phyloP scores from a whole-genome alignment of 2,797 vertebrate species.

The Myotis vivesi region DNA sequence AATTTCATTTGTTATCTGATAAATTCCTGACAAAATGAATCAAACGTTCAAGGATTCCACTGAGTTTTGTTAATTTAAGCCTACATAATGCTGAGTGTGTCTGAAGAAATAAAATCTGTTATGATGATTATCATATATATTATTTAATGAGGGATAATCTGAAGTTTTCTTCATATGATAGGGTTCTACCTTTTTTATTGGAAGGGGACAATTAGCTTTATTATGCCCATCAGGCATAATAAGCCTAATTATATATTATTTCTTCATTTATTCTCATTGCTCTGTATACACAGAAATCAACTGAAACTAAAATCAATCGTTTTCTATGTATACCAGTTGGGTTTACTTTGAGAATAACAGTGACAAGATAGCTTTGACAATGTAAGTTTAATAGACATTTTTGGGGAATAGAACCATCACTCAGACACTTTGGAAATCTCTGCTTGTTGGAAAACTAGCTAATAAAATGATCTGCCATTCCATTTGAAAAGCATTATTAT shows the following conservation, averaged over 20 bases:
- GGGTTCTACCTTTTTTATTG: conserved; percentile 7
- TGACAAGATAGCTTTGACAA: background rate
- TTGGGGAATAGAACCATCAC: background rate
- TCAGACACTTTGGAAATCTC: background rate
- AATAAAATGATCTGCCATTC: background rate
- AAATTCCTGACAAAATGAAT: conserved; percentile 58
- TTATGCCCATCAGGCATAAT: background rate
- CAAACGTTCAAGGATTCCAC: conserved; percentile 16
- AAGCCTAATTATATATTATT: background rate
- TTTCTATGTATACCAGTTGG: background rate
- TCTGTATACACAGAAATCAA: conserved; percentile 24
- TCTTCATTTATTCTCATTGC: conserved; percentile 13
- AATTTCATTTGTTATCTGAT: conserved; percentile 64
- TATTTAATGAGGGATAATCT: conserved; percentile 39
- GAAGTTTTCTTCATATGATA: background rate
- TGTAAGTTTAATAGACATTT: background rate
- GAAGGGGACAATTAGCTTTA: conserved; percentile 48
- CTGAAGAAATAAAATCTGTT: conserved; percentile 60
- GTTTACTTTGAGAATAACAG: background rate
- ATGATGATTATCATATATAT: conserved; percentile 28
- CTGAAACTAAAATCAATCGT: background rate
- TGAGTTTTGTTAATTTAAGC: conserved; percentile 58
- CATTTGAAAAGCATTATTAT: background rate
- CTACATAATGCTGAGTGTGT: conserved; percentile 6
- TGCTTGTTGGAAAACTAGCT: background rate